Evolutionary conservation across 1,140 invertebrate species (phyloP), one percentile per base, ranked within the genome.

Genomic region (Calephelis virginiensis): DNA sequence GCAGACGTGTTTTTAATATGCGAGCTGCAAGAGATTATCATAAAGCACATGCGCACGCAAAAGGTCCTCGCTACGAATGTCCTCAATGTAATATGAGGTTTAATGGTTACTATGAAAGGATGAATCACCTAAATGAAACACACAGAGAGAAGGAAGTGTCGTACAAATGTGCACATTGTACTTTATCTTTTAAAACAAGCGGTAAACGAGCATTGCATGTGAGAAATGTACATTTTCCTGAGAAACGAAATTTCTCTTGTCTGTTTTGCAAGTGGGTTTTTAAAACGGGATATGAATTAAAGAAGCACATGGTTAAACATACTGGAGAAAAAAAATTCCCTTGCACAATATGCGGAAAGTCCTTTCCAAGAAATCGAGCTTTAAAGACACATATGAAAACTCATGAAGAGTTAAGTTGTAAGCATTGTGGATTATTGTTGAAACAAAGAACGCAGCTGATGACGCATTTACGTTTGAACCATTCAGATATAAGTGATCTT

Each of bases 341-440:
- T 14, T 92, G 92, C 69, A 76, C 70, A 6, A 68, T 84, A 3
- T 92, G 92, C 70, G 86, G 83, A 17, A 89, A 89, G 68, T 78
- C 77, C 0, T 92, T 91, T 66, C 81, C 82, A 7, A 85, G 85
- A 13, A 88, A 82, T 63, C 81, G 78, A 45, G 86, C 91, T 7
- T 73, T 92, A 17, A 79, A 70, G 5, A 77, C 67, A 0, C 86
- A 89, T 70, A 46, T 85, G 61, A 85, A 83, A 59, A 81, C 72
- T 0, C 87, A 90, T n/a, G 78, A 83, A 13, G 79, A 84, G 48
- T 67, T 85, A 7, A 70, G 64, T 38, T 85, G 84, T 64, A 85
- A 85, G 63, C 81, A 77, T 77, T 85, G 84, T 43, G 74, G 76
- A 3, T 47, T 72, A 7, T 38, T 72, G 13, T 87, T 83, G 49